phyloP scores from a whole-genome alignment of 2,888 invertebrate genomes.

The Xestoiulus laeticollis region DNA sequence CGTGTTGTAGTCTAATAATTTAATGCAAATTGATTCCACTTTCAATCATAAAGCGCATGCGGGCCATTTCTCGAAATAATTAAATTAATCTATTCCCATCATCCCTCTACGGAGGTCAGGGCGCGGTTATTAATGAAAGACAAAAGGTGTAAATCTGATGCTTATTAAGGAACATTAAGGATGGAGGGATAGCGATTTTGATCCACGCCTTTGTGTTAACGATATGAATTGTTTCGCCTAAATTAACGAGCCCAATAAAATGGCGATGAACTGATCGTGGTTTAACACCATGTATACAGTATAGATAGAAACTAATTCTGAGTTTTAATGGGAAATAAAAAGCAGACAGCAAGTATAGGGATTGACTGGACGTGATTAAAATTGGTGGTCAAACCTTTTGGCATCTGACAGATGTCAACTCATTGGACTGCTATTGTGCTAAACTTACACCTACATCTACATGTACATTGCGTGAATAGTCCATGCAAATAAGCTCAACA shows the following conservation, averaged over 20 bases:
- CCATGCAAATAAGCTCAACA: too few species aligned
- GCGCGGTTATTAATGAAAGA: not conserved
- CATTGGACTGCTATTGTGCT: too few species aligned
- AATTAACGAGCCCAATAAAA: slow-evolving; percentile 28
- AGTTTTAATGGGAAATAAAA: not conserved
- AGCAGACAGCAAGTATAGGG: too few species aligned
- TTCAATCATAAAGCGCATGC: slow-evolving; percentile 18
- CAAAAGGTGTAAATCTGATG: slow-evolving; percentile 37
- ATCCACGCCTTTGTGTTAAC: slow-evolving; percentile 25
- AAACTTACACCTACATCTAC: too few species aligned
- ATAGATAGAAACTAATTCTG: not conserved
- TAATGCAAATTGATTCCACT: slow-evolving; percentile 19
- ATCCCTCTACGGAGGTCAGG: not conserved
- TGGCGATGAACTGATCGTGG: not conserved
- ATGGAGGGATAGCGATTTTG: not conserved
- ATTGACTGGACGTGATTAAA: too few species aligned
- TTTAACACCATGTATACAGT: not conserved
- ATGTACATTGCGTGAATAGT: too few species aligned
- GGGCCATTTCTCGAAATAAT: not conserved
- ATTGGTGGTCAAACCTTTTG: too few species aligned
- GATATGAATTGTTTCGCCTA: slow-evolving; percentile 25
- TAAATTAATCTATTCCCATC: slow-evolving; percentile 11
- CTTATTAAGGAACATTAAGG: slow-evolving; percentile 6
- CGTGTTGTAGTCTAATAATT: not conserved
- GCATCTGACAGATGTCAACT: too few species aligned